phyloP scores from a whole-genome alignment of 2,888 invertebrate genomes.

The Ypsolopha scabrella region DNA sequence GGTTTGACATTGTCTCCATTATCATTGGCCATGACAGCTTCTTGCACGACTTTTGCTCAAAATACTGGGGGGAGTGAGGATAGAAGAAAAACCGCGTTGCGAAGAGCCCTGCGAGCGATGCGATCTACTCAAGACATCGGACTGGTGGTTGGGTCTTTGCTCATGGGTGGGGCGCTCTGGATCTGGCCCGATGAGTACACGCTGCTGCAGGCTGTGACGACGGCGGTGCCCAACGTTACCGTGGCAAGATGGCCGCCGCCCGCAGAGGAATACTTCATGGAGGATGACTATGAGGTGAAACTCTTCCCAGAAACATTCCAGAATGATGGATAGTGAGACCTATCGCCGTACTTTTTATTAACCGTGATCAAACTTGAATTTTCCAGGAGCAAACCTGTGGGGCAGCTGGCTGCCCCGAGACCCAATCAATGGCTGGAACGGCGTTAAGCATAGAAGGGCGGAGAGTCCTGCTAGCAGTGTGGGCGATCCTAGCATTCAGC shows the following conservation, averaged over 20 bases:
- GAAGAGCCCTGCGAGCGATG: constrained; percentile 50
- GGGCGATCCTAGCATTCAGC: constrained; percentile 39
- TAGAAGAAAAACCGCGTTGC: constrained; percentile 42
- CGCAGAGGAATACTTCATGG: constrained; percentile 64
- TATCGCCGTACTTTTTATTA: not conserved
- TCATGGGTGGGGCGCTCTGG: constrained; percentile 60
- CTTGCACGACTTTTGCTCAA: constrained; percentile 70
- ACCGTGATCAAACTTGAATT: not conserved
- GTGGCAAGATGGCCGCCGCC: constrained; percentile 50
- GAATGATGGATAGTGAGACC: not conserved
- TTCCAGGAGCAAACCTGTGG: constrained; percentile 51
- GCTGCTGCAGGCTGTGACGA: constrained; percentile 49
- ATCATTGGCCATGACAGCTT: constrained; percentile 68
- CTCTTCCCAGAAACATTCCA: too few relatives aligned
- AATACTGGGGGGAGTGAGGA: constrained; percentile 58
- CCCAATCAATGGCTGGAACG: constrained; percentile 36
- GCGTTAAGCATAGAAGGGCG: constrained; percentile 45
- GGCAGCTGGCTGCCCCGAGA: constrained; percentile 51
- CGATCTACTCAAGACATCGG: constrained; percentile 60
- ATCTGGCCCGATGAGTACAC: constrained; percentile 54
- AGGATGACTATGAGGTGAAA: constrained; percentile 67
- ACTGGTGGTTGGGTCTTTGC: constrained; percentile 45
- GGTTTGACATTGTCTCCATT: constrained; percentile 72
- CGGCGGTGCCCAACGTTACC: constrained; percentile 38
- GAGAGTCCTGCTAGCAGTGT: constrained; percentile 36